A percentile compares a stretch with the other conserved stretches of the same genome.
These are phyloP conservation scores for Chydorus sphaericus DNA, from an alignment of 2,888 invertebrate species.

Conservation along the genomic window DNA sequence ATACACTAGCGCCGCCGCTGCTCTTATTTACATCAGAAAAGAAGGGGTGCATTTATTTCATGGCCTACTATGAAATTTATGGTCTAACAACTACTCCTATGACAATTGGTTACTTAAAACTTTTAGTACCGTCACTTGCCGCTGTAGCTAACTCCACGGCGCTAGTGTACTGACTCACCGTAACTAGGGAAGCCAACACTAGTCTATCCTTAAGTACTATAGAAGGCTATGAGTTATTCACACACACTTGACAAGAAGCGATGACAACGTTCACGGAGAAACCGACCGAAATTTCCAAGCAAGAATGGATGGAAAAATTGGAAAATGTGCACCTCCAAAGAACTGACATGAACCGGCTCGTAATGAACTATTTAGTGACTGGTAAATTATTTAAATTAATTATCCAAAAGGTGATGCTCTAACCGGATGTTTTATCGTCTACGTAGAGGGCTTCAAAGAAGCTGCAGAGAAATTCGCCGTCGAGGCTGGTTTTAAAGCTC, in stretches of 20 bases:
- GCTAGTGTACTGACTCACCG: too few relatives aligned
- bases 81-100: too few relatives aligned
- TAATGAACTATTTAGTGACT: slow-evolving; percentile 97
- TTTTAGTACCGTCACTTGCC: too few relatives aligned
- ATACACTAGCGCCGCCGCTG: not conserved
- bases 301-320: slow-evolving; percentile 58
- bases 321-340: slow-evolving; percentile 66
- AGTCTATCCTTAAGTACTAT: too few relatives aligned
- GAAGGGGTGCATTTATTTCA: too few relatives aligned
- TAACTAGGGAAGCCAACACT: too few relatives aligned
- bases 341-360: slow-evolving; percentile 87
- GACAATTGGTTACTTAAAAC: too few relatives aligned
- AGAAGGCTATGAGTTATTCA: too few relatives aligned
- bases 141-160: too few relatives aligned
- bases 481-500: slow-evolving; percentile 74
- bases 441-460: slow-evolving; percentile 80
- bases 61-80: too few relatives aligned
- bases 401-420: not conserved
- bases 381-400: slow-evolving; percentile 38
- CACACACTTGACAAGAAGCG: not conserved
- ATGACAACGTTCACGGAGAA: slow-evolving; percentile 16
- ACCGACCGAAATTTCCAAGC: slow-evolving; percentile 30
- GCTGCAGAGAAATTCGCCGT: slow-evolving; percentile 92
- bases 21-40: slow-evolving; percentile 4
- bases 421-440: slow-evolving; percentile 17